Conservation (phyloP, 2,113 vertebrate species). For the Cinclus mexicanus region DNA sequence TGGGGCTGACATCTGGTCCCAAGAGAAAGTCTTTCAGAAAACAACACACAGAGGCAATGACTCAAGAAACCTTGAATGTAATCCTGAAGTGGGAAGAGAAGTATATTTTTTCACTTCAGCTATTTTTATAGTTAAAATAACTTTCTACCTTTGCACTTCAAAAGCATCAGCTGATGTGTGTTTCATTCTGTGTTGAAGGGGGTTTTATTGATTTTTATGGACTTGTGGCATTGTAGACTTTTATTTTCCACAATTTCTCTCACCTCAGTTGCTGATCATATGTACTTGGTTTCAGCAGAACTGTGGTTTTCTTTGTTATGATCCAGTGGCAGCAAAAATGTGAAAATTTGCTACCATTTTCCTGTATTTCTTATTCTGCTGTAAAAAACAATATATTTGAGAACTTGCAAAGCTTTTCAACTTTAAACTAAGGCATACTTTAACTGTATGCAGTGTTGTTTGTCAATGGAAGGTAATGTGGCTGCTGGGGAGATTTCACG, state of each 20-base stretch:
- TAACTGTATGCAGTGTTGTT: background rate
- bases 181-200: background rate
- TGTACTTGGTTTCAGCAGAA: background rate
- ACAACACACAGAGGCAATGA: background rate
- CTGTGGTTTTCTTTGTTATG: constrained; percentile 20
- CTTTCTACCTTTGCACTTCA: background rate
- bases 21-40: background rate
- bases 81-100: background rate
- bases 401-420: background rate
- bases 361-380: background rate
- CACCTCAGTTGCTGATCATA: background rate
- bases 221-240: background rate
- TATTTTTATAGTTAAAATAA: background rate
- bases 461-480: background rate
- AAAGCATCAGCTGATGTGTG: background rate
- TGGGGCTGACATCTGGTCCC: background rate
- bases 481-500: background rate
- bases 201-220: constrained; percentile 21
- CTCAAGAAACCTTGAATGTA: background rate
- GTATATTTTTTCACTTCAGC: background rate
- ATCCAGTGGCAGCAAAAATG: background rate
- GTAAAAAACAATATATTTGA: background rate
- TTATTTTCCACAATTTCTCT: background rate
- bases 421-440: background rate
- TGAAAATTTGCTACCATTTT: background rate